Evolutionary conservation across 2,113 vertebrate genomes (phyloP).

Genomic region (Macaca fascicularis): T2T-MFA8v1.1 NC_088384.1:19018001-19018500

Average conservation of each 20-base stretch:
- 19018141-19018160: not conserved
- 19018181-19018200: not conserved
- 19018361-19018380: not conserved
- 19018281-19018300: not conserved
- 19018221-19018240: not conserved
- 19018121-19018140: not conserved
- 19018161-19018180: not conserved
- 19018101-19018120: not conserved
- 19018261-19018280: not conserved
- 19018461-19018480: fast-evolving
- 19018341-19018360: not conserved
- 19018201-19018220: not conserved
- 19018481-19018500: not conserved
- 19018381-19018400: not conserved
- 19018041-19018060: not conserved
- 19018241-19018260: not conserved
- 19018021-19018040: not conserved
- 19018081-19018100: not conserved
- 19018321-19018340: not conserved
- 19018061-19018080: too few relatives aligned
- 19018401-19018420: not conserved
- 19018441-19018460: not conserved
- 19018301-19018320: not conserved
- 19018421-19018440: not conserved
- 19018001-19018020: not conserved